Base-by-base conservation (phyloP, 2,888 invertebrate species). In the Eristalinus sepulchralis region DNA sequence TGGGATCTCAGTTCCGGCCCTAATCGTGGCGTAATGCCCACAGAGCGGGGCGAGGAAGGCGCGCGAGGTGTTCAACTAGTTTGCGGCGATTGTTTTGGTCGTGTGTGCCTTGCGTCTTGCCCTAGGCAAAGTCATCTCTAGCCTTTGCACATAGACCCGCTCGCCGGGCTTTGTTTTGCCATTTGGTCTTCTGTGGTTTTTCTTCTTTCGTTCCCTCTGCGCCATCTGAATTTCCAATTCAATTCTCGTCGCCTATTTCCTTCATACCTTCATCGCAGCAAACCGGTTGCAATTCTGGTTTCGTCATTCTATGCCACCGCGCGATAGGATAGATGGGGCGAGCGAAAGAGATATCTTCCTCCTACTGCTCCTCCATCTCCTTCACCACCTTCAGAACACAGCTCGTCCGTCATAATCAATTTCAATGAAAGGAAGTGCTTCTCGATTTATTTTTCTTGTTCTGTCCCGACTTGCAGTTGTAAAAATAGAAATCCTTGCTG, bases 211-310 rank as follows among this genome's bases (percentile, higher is more conserved):
- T 36, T 22, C 20, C 10, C 63, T 27, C 62, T 70, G 72, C 62
- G 55, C 27, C 39, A 33, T 39, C 59, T 67, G 78, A 83, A 86
- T 86, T 86, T 83, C 47, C 86, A 83, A 86, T 86, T 86, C 86
- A 86, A 83, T 86, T 79, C 83, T 71, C 86, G 86, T 86, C 86
- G 71, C 73, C 71, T 86, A 86, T 83, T 86, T 86, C 86, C 86
- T 86, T 83, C 82, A 86, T 86, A 59, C 83, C 83, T 78, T 86
- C 55, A 53, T 27, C 34, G 31, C 10, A 53, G 17, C 39, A 71
- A 86, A 86, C 86, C 86, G 86, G 86, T 86, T 86, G 86, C 64
- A 60, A 73, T 72, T 84, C 67, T 72, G 47, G 68, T 80, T 80
- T 75, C 57, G 47, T 17, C 47, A 27, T 27, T 80, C 75, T 75